These are phyloP conservation scores for Cyprinodon variegatus DNA, from an alignment of 2,113 vertebrate genomes.

Conservation along the genomic window DNA sequence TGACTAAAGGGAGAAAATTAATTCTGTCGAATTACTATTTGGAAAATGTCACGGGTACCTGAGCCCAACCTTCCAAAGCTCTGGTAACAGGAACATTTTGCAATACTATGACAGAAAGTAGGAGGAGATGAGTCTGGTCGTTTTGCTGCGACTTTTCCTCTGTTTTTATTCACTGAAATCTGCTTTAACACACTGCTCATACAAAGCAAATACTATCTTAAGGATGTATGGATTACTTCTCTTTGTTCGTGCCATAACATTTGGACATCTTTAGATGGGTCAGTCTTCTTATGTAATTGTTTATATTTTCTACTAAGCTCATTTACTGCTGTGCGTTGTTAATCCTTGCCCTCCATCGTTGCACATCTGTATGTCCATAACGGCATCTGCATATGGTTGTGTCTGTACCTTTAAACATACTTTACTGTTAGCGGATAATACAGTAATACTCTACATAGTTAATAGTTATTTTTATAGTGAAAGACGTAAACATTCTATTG, in stretches of 20 bases:
- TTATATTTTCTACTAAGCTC: conserved; percentile 61
- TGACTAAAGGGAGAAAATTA: conserved; percentile 20
- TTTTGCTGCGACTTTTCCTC: not conserved
- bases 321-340: conserved; percentile 56
- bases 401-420: conserved; percentile 2
- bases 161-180: not conserved
- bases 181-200: not conserved
- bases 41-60: conserved; percentile 50
- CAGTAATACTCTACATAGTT: not conserved
- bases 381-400: conserved; percentile 21
- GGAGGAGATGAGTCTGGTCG: conserved; percentile 1
- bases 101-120: conserved; percentile 13
- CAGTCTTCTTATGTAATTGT: conserved; percentile 66
- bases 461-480: not conserved
- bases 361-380: conserved; percentile 46
- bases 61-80: not conserved
- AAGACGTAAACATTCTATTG: not conserved
- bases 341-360: conserved; percentile 59
- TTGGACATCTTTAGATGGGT: conserved; percentile 36
- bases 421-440: not conserved
- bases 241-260: conserved; percentile 13
- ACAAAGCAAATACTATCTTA: not conserved
- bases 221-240: conserved; percentile 9
- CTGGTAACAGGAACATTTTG: conserved; percentile 14
- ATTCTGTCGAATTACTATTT: conserved; percentile 33